Evolutionary conservation across 1,140 invertebrate species (phyloP).

Genomic region (Drosophila miranda): DNA sequence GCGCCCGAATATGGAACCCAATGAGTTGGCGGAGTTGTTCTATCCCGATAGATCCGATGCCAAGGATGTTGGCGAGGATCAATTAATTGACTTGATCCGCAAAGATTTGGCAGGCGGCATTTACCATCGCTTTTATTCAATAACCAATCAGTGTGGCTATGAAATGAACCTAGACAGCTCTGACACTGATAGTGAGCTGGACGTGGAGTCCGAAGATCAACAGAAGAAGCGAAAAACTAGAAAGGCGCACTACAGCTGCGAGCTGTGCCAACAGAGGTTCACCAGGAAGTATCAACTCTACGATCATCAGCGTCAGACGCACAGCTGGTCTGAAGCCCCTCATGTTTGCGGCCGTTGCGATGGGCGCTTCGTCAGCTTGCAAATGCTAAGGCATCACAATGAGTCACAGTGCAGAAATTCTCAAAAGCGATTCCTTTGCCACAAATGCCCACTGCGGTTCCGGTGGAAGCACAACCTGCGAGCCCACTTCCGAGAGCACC

Average conservation of each 20-base stretch:
- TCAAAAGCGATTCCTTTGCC: conserved; percentile 68
- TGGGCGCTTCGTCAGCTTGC: conserved; percentile 64
- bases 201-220: conserved; percentile 43
- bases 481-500: conserved; percentile 61
- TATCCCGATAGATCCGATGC: conserved; percentile 49
- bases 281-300: conserved; percentile 77
- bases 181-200: conserved; percentile 62
- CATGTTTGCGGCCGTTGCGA: conserved; percentile 73
- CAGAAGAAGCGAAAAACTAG: conserved; percentile 17
- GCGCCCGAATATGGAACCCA: conserved; percentile 40
- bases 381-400: conserved; percentile 67
- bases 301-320: conserved; percentile 62
- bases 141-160: conserved; percentile 70
- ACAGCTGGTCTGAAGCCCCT: conserved; percentile 70
- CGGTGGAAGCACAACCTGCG: conserved; percentile 78
- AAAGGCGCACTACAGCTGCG: conserved; percentile 75
- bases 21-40: conserved; percentile 61
- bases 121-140: conserved; percentile 69
- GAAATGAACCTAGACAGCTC: conserved; percentile 71
- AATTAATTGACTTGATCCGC: conserved; percentile 47
- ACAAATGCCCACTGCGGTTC: conserved; percentile 72
- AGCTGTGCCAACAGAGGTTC: conserved; percentile 82
- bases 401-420: conserved; percentile 72
- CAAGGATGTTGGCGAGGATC: conserved; percentile 56
- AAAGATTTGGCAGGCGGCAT: conserved; percentile 54